Evolutionary conservation across 1,140 invertebrate species (phyloP), one percentile per base, ranked within the genome.

Genomic region (Tribolium madens): DNA sequence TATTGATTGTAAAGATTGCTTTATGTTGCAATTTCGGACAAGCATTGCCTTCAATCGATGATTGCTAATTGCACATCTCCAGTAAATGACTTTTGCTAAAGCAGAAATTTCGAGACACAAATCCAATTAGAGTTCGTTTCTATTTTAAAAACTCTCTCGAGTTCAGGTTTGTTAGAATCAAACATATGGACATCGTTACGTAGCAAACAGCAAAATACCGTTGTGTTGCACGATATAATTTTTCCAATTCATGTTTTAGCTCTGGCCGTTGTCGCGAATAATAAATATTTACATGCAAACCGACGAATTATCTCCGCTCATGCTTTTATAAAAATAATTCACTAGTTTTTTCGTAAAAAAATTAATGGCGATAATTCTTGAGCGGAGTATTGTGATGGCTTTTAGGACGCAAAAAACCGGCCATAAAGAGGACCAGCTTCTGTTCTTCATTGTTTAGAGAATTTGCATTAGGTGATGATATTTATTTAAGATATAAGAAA

Each of bases 281-380:
- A 64, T 64, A 64, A 64, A 13, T 64, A 64, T 64, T 64, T 64
- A 64, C 57, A 64, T 64, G 26, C 57, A 64, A 64, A 64, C 57
- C n/a, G 26, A 64, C 26, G 17, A n/a, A 64, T 64, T 64, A 33
- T 33, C 57, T 64, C 9, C 6, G 26, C 18, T 64, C 14, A 26
- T 12, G 36, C 26, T 18, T 57, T 57, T 18, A 7, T 31, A 18
- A 7, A 18, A 33, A 33, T 64, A 64, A n/a, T 64, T 64, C 26
- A 12, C 14, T 26, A 21, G 6, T 57, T 52, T 52, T 52, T 52
- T 15, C 50, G 50, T 52, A 60, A 64, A 64, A 33, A 33, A 33
- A 64, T 64, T 64, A 13, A 64, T n/a, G 26, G 57, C 15, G 26
- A 60, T 60, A 21, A 60, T 60, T 52, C 14, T 60, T 60, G 10